Conservation (phyloP, 1,140 invertebrate species). For the Antheraea pernyi region DNA sequence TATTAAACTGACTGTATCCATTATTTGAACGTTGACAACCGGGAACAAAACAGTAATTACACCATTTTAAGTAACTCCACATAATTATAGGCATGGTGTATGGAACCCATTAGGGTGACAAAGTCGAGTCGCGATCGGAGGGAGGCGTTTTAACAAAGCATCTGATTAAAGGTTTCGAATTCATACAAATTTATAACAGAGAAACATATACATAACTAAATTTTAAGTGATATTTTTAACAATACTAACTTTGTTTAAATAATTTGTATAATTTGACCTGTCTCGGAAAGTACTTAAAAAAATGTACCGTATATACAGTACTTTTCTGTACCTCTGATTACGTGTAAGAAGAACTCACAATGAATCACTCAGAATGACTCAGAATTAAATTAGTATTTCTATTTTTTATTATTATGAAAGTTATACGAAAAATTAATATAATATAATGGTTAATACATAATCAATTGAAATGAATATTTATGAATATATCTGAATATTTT, state of each 20-base stretch:
- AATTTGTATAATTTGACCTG: neutral
- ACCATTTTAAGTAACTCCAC: conserved; percentile 55
- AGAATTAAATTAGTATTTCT: too few species aligned
- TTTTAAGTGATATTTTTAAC: neutral
- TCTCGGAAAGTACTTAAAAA: too few species aligned
- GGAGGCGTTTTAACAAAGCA: conserved; percentile 33
- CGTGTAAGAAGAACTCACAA: too few species aligned
- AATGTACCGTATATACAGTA: too few species aligned
- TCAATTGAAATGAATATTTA: too few species aligned
- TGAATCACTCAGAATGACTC: too few species aligned
- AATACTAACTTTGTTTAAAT: neutral
- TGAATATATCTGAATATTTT: neutral
- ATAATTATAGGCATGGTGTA: conserved; percentile 55
- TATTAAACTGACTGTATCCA: conserved; percentile 39
- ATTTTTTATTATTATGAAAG: too few species aligned
- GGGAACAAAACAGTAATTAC: conserved; percentile 62
- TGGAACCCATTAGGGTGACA: conserved; percentile 61
- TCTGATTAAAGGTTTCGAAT: neutral
- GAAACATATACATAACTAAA: neutral
- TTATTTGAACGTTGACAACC: conserved; percentile 39
- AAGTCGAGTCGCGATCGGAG: conserved; percentile 34
- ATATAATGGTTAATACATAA: too few species aligned
- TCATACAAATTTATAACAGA: neutral
- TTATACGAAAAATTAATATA: too few species aligned
- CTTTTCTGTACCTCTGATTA: too few species aligned